These are phyloP conservation scores for Vollenhovia emeryi DNA, from an alignment of 1,140 invertebrate species.

Conservation along the genomic window DNA sequence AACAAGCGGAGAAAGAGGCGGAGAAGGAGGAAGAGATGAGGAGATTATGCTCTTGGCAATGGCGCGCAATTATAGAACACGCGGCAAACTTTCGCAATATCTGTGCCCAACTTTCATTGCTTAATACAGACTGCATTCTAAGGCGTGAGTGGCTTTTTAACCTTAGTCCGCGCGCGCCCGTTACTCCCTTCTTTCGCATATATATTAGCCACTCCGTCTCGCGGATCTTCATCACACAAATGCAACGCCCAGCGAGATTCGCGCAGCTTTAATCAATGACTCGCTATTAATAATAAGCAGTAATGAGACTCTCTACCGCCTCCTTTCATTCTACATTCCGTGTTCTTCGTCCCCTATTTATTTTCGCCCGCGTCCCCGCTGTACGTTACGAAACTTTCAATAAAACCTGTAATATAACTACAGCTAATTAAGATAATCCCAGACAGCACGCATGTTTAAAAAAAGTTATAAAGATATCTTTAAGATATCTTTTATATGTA, in stretches of 20 bases:
- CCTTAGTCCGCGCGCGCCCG: neutral
- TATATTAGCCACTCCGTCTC: conserved; percentile 18
- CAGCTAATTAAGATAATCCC: neutral
- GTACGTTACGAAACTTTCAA: neutral
- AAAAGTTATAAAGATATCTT: too few species aligned
- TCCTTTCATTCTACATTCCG: neutral
- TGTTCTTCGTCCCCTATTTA: neutral
- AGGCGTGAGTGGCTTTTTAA: conserved; percentile 49
- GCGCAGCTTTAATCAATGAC: neutral
- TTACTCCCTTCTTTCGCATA: conserved; percentile 12
- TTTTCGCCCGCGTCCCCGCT: neutral
- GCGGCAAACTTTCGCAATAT: conserved; percentile 61
- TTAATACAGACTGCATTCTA: conserved; percentile 56
- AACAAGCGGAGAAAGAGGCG: conserved; percentile 5
- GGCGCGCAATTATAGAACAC: conserved; percentile 46
- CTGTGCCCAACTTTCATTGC: conserved; percentile 55
- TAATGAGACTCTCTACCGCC: neutral
- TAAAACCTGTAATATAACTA: neutral
- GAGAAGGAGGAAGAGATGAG: neutral
- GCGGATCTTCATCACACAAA: conserved; percentile 2
- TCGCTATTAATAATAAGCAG: conserved; percentile 5
- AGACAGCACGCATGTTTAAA: too few species aligned
- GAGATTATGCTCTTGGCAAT: conserved; percentile 56
- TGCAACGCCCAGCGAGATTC: neutral
- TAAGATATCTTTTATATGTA: too few species aligned